A percentile compares a stretch with the other conserved stretches of the same genome.
Evolutionary conservation across 2,797 vertebrate species (phyloP).

Genomic region (Chiroxiphia lanceolata): DNA sequence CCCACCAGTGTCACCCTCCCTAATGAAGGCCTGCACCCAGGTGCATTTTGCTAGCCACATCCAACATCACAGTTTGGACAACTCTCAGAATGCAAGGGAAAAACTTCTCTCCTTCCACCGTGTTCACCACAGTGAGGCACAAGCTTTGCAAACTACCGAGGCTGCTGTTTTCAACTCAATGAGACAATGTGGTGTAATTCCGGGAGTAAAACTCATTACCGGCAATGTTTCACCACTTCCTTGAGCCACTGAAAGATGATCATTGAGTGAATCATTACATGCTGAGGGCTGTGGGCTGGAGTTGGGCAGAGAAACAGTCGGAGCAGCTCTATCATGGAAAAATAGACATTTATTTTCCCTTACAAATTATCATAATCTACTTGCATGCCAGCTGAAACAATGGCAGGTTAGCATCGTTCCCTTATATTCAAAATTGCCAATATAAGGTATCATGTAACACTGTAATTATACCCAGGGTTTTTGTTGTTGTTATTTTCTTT

Average conservation of each 20-base stretch:
- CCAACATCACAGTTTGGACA: neutral
- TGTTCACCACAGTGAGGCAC: neutral
- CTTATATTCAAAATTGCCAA: constrained; percentile 48
- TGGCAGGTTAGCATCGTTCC: constrained; percentile 10
- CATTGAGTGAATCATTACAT: neutral
- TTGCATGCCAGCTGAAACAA: constrained; percentile 4
- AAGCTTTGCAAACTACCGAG: neutral
- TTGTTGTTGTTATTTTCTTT: constrained; percentile 64
- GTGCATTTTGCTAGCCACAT: neutral
- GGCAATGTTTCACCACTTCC: neutral
- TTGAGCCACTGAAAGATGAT: neutral
- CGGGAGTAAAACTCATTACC: neutral
- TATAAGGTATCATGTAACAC: constrained; percentile 59
- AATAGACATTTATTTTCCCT: neutral
- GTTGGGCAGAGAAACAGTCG: neutral
- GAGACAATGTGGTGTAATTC: neutral
- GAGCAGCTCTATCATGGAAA: neutral
- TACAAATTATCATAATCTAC: neutral
- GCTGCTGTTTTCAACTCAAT: neutral
- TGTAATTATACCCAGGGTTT: constrained; percentile 51
- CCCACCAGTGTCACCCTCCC: neutral
- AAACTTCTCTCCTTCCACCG: neutral
- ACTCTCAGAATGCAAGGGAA: accelerated
- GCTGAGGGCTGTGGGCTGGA: neutral
- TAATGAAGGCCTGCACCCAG: neutral